phyloP scores from a whole-genome alignment of 2,113 vertebrate species.

The Melospiza melodia region DNA sequence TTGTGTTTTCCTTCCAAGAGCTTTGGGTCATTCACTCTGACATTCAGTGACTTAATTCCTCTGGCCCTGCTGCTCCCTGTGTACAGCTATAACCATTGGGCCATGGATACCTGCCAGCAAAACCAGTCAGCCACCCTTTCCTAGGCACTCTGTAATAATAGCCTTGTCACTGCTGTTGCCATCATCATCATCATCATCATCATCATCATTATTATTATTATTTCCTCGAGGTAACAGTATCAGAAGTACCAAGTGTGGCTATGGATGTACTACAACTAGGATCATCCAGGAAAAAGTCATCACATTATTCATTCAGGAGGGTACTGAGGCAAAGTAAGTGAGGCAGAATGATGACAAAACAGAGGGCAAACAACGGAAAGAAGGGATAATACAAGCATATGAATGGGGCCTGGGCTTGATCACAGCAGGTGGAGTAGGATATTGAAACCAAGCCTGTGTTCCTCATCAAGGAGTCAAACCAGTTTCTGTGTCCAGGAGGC shows the following conservation, averaged over 20 bases:
- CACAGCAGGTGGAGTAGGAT: not conserved
- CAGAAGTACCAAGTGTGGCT: not conserved
- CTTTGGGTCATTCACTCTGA: not conserved
- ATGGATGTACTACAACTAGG: not conserved
- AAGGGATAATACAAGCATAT: not conserved
- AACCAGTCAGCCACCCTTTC: not conserved
- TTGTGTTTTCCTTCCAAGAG: not conserved
- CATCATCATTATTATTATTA: too few relatives aligned
- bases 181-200: too few relatives aligned
- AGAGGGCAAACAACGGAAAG: not conserved
- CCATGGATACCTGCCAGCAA: not conserved
- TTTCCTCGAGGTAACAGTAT: not conserved
- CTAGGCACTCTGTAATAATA: not conserved
- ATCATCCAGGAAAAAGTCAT: not conserved
- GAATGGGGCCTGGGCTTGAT: not conserved
- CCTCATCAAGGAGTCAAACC: not conserved
- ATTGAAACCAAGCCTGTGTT: not conserved
- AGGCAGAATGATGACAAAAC: not conserved
- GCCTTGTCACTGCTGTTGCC: not conserved
- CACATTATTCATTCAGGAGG: not conserved
- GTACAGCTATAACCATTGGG: not conserved
- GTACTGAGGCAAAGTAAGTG: not conserved
- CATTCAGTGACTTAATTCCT: not conserved
- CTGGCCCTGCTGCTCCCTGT: not conserved
- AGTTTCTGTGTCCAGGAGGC: not conserved